Evolutionary conservation across 2,113 vertebrate genomes (phyloP), one percentile per base, ranked within the genome.

Genomic region (Poeciliopsis prolifica): DNA sequence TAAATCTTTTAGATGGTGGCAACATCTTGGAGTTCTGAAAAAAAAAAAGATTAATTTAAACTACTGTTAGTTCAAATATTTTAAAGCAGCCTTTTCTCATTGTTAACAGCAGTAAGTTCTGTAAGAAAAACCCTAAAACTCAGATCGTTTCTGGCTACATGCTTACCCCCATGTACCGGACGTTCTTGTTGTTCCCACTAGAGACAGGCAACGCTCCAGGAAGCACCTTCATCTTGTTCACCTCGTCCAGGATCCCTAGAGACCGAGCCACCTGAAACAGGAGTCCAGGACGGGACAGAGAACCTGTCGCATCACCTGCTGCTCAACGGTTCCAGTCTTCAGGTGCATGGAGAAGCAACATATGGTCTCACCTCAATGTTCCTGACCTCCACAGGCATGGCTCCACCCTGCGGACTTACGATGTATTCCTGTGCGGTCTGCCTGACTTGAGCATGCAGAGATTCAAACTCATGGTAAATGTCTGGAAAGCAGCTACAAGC

Each of bases 401-500:
- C 93, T 33, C 92, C 82, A 0, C 75, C 84, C 4, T 92, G 85
- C 0, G 94, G 89, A 61, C 90, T 92, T 63, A 67, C 68, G 74
- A 98, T 95, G 90, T 98, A 95, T 37, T 97, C 96, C 63, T 95
- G 95, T 74, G 96, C 97, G 77, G 97, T 94, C 79, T 94, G 93
- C 86, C 95, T 95, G 67, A 98, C 95, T 85, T 95, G 94, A 44
- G 82, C 85, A 80, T 99, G 96, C 70, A 99, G 86, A 65, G 96
- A 95, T 92, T 99, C 98, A 77, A 99, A 98, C 83, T 99, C 97
- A 26, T 89, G 94, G 67, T 98, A 99, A 4, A 99, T 94, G 48
- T 96, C 96, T 37, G 96, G 95, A 85, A 99, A 98, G 40, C 88
- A 89, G 40, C 95, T 92, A 78, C 92, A 94, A 40, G 90, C 83